phyloP scores from a whole-genome alignment of 2,888 invertebrate genomes.

The Acholoe squamosa region DNA sequence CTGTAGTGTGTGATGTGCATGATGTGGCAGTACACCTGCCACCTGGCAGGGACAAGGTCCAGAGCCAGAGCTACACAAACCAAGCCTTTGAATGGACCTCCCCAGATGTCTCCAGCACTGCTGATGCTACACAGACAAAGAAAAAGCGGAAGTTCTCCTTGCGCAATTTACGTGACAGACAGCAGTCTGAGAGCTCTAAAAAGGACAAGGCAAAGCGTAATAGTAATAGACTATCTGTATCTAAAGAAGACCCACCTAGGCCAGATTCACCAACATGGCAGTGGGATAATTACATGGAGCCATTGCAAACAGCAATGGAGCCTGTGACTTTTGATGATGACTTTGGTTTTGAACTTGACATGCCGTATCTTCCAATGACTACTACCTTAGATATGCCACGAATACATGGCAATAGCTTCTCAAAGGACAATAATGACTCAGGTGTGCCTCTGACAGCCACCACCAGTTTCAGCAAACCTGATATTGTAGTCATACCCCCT shows the following conservation, averaged over 20 bases:
- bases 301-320: background rate
- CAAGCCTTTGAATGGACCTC: constrained; percentile 23
- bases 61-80: constrained; percentile 9
- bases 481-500: too few relatives aligned
- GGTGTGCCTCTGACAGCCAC: background rate
- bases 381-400: constrained; percentile 16
- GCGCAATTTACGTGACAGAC: background rate
- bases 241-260: constrained; percentile 69
- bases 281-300: constrained; percentile 48
- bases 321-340: constrained; percentile 54
- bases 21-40: constrained; percentile 25
- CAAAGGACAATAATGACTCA: background rate
- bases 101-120: background rate
- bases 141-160: constrained; percentile 40
- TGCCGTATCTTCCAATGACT: background rate
- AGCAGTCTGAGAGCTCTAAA: background rate
- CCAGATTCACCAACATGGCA: constrained; percentile 78
- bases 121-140: background rate
- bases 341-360: constrained; percentile 55
- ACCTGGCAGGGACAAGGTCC: background rate
- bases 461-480: too few relatives aligned
- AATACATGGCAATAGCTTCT: constrained; percentile 39
- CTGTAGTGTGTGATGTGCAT: constrained; percentile 26
- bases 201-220: constrained; percentile 22
- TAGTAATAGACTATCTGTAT: background rate